Evolutionary conservation across 2,888 invertebrate species (phyloP), one percentile per base, ranked within the genome.

Genomic region (Heliconius ismenius): DNA sequence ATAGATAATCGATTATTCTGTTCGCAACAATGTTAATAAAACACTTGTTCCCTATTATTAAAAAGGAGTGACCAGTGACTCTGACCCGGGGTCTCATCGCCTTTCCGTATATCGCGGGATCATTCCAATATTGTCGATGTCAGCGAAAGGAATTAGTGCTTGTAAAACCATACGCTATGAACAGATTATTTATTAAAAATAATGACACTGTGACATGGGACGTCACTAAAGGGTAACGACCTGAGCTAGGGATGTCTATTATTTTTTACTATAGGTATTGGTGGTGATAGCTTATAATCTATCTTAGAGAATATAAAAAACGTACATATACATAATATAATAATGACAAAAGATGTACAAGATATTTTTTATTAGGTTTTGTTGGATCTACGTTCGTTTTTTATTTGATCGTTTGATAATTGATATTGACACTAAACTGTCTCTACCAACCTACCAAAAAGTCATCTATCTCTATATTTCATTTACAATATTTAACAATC

Each of bases 151-250:
- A 73, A 76, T 76, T 67, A 67, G 58, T 67, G 65, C 65, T 58
- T 73, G 72, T 76, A 73, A 76, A 76, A 72, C 76, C 67, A 76
- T 76, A 60, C 65, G 65, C 72, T 65, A 76, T 65, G 39, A 64
- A 43, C 72, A 64, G 39, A 64, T 65, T 72, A 76, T 76, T 76
- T 76, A 76, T 76, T 72, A 73, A 76, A 72, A 76, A 73, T 73
- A 76, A 76, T 76, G 76, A 67, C 72, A 70, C 65, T 67, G 72
- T 76, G 72, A 76, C 72, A 73, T 54, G 72, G 49, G 72, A 39
- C 72, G 54, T 64, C 73, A 63, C 62, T 28, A 73, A n/a, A 26
- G 72, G 76, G n/a, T 60, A 64, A 24, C 43, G 72, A 72, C 64
- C 76, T 10, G 21, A 26, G 21, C 26, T 67, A 76, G 76, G 76